Evolutionary conservation across 2,113 vertebrate species (phyloP).

Genomic region (Pantherophis guttatus): DNA sequence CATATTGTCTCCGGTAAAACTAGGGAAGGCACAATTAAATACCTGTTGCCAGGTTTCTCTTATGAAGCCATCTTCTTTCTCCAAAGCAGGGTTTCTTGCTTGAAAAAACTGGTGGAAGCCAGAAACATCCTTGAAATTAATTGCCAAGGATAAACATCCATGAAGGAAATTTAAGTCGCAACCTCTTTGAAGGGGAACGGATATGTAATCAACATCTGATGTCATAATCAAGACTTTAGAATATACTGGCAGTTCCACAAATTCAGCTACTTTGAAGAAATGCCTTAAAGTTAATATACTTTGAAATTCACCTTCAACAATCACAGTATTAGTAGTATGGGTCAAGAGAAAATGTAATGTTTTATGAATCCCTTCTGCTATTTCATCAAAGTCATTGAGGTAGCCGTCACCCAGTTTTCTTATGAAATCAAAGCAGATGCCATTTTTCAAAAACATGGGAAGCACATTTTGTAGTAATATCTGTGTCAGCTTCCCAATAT

Average conservation of each 20-base stretch:
- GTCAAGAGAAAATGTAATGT: not conserved
- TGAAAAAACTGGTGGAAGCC: not conserved
- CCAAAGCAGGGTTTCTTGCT: not conserved
- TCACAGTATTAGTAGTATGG: not conserved
- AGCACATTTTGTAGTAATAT: not conserved
- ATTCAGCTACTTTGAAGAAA: not conserved
- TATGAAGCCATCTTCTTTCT: not conserved
- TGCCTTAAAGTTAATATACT: not conserved
- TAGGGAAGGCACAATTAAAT: not conserved
- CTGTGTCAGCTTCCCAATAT: not conserved
- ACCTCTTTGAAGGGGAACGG: not conserved
- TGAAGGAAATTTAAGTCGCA: not conserved
- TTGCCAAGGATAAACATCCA: not conserved
- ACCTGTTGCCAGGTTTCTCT: not conserved
- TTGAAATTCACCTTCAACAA: not conserved
- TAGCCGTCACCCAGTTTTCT: not conserved
- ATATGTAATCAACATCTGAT: not conserved
- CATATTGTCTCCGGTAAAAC: rapidly evolving
- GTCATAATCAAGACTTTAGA: not conserved
- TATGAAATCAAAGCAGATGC: not conserved
- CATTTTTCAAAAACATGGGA: not conserved
- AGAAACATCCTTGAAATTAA: not conserved
- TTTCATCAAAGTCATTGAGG: not conserved
- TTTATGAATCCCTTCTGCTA: not conserved
- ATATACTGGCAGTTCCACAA: not conserved